These are phyloP conservation scores for Periparus ater DNA, from an alignment of 2,797 vertebrate species.

Conservation along the genomic window DNA sequence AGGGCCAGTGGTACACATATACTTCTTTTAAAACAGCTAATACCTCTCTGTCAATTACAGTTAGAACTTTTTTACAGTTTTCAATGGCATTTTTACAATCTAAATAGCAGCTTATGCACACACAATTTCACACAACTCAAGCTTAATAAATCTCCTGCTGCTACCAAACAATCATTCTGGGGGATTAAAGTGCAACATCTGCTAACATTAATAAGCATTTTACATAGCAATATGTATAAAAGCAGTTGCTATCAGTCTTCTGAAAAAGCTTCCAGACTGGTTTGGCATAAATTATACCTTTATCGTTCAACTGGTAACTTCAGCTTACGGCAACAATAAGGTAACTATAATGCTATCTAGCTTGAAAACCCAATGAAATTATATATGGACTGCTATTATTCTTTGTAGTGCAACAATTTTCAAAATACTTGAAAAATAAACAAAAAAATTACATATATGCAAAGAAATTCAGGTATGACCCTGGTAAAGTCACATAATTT, in stretches of 20 bases:
- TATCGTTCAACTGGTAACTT: conserved; percentile 54
- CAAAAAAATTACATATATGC: neutral
- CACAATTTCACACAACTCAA: conserved; percentile 82
- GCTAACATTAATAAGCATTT: conserved; percentile 80
- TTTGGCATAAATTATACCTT: conserved; percentile 69
- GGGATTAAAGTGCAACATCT: conserved; percentile 81
- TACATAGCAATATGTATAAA: conserved; percentile 70
- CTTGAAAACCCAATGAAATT: neutral
- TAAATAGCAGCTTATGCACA: conserved; percentile 81
- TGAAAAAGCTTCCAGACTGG: conserved; percentile 66
- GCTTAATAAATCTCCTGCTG: conserved; percentile 83
- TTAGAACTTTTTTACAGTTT: conserved; percentile 82
- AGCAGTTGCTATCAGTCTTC: conserved; percentile 70
- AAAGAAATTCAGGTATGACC: neutral
- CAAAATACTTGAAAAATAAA: conserved; percentile 28
- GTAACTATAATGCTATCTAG: conserved; percentile 50
- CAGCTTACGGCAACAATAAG: conserved; percentile 53
- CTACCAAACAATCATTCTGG: conserved; percentile 80
- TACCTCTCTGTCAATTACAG: conserved; percentile 89
- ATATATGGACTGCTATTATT: neutral
- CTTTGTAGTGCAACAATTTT: neutral
- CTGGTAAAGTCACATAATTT: neutral
- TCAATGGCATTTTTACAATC: conserved; percentile 79
- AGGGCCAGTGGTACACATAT: conserved; percentile 83
- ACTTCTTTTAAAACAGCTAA: conserved; percentile 85